Conservation (phyloP, 37 sponge, comb jelly and placozoan genomes). For the Oscarella lobularis region DNA sequence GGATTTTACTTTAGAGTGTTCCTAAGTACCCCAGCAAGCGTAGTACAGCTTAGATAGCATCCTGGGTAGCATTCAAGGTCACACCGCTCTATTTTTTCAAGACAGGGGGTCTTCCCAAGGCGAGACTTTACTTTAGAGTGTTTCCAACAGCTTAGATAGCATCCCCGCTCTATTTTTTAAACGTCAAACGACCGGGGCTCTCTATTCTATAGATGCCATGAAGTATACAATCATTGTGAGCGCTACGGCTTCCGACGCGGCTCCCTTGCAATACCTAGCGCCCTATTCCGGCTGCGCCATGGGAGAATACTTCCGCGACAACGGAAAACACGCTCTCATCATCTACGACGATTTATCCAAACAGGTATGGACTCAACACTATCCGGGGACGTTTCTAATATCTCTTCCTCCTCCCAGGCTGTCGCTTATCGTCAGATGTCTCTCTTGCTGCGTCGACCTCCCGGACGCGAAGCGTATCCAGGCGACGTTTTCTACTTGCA, state of each 20-base stretch:
- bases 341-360: slow-evolving; percentile 99
- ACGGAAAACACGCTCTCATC: slow-evolving; percentile 96
- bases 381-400: not conserved
- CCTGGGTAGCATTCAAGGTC: no score
- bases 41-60: no score
- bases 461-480: slow-evolving; percentile 98
- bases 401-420: slow-evolving; percentile 38
- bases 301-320: slow-evolving; percentile 99
- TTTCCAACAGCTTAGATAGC: no score
- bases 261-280: slow-evolving; percentile 95
- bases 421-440: slow-evolving; percentile 99
- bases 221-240: slow-evolving; percentile 93
- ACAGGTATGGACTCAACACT: slow-evolving; percentile 41
- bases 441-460: slow-evolving; percentile 89
- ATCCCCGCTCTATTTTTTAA: no score
- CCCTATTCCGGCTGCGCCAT: slow-evolving; percentile 98
- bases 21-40: no score
- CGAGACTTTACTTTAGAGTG: no score
- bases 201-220: slow-evolving; percentile 64
- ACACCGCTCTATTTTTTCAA: no score
- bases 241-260: slow-evolving; percentile 99
- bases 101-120: no score
- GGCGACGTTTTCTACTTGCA: slow-evolving; percentile 99
- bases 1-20: no score
- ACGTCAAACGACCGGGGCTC: no score